phyloP scores from a whole-genome alignment of 2,888 invertebrate genomes.

The Heliconius sara region DNA sequence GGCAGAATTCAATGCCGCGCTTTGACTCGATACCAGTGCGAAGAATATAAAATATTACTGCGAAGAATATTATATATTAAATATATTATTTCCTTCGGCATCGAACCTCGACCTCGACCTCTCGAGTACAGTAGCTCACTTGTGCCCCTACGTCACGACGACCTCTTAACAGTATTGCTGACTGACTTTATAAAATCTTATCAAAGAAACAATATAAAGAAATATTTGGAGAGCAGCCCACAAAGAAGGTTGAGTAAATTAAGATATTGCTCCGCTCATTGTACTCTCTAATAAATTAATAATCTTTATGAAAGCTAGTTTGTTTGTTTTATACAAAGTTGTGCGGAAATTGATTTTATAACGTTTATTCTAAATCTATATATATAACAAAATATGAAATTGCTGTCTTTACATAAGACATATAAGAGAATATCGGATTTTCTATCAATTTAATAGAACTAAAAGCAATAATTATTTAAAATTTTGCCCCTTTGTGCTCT shows the following conservation, averaged over 20 bases:
- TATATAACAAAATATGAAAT: neutral
- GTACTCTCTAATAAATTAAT: slow-evolving; percentile 4
- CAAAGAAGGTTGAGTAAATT: neutral
- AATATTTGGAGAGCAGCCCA: neutral
- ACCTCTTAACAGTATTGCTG: neutral
- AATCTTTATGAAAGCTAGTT: slow-evolving; percentile 8
- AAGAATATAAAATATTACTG: no score
- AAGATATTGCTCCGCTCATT: neutral
- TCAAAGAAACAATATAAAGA: neutral
- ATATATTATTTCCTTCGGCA: neutral
- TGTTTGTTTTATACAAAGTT: slow-evolving; percentile 9
- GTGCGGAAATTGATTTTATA: neutral
- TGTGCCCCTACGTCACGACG: no score
- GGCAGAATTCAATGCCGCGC: neutral
- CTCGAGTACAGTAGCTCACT: neutral
- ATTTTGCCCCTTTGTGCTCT: no score
- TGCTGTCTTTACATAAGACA: neutral
- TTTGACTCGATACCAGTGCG: neutral
- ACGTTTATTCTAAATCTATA: neutral
- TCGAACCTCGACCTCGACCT: neutral
- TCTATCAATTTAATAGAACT: no score
- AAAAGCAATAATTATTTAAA: no score
- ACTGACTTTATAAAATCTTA: neutral
- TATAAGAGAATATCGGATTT: no score
- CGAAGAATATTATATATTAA: no score